Evolutionary conservation across 2,113 vertebrate genomes (phyloP).

Genomic region (Toxostoma redivivum): DNA sequence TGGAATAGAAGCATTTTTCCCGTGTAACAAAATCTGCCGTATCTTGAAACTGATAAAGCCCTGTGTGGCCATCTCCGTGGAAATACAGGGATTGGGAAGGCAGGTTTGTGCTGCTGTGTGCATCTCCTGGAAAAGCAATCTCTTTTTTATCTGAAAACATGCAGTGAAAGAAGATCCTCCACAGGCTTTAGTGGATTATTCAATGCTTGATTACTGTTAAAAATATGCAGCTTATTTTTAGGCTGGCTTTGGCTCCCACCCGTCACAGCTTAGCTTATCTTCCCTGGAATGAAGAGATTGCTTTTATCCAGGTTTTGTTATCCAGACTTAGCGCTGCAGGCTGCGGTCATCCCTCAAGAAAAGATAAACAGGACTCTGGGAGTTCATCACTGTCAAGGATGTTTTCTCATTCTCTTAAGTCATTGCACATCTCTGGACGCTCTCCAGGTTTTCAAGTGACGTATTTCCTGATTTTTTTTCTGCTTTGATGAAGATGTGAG

Average conservation of each 20-base stretch:
- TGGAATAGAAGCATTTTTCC: background rate
- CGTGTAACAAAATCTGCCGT: background rate
- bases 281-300: background rate
- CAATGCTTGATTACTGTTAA: background rate
- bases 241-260: background rate
- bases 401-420: background rate
- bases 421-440: background rate
- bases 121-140: background rate
- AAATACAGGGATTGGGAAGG: background rate
- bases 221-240: conserved; percentile 8
- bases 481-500: background rate
- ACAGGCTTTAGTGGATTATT: background rate
- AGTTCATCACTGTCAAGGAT: background rate
- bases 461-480: background rate
- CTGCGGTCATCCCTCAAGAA: background rate
- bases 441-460: background rate
- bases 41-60: background rate
- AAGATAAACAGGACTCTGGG: background rate
- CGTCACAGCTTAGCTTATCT: background rate
- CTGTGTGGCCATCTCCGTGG: background rate
- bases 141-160: background rate
- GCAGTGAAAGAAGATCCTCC: background rate
- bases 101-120: background rate
- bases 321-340: background rate
- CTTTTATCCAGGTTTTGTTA: background rate